phyloP scores from a whole-genome alignment of 1,140 invertebrate species.

The Hycleus cichorii region DNA sequence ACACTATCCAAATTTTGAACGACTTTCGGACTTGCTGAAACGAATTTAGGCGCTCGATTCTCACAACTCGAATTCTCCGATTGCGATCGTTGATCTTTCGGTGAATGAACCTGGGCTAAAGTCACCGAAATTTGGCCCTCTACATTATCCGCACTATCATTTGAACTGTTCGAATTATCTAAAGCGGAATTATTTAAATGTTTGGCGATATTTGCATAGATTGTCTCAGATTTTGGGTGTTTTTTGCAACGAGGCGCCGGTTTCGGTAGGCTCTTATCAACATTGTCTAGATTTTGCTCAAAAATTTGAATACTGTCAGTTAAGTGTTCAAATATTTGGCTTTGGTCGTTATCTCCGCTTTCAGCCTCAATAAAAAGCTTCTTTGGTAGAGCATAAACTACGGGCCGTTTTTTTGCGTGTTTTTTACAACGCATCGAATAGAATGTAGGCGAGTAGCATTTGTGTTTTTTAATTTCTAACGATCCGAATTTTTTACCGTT shows the following conservation, averaged over 20 bases:
- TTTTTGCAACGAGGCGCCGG: slow-evolving; percentile 37
- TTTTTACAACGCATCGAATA: slow-evolving; percentile 40
- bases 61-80: slow-evolving; percentile 1
- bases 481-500: slow-evolving; percentile 27
- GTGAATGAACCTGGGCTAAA: slow-evolving; percentile 26
- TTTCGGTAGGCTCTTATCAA: slow-evolving; percentile 21
- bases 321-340: slow-evolving; percentile 26
- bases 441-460: slow-evolving; percentile 40
- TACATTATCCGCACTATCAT: slow-evolving; percentile 18
- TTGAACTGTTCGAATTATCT: slow-evolving; percentile 20
- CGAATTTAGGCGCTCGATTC: slow-evolving; percentile 16
- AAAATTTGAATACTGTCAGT: slow-evolving; percentile 37
- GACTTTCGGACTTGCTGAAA: slow-evolving; percentile 21
- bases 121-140: slow-evolving; percentile 20
- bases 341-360: neutral
- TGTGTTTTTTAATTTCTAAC: slow-evolving; percentile 37
- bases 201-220: slow-evolving; percentile 31
- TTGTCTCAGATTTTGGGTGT: slow-evolving; percentile 27
- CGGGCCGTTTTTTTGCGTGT: slow-evolving; percentile 35
- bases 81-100: slow-evolving; percentile 6
- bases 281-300: slow-evolving; percentile 27
- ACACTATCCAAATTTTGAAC: neutral
- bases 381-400: slow-evolving; percentile 35
- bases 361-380: slow-evolving; percentile 21
- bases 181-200: neutral